Percentiles rank a stretch among this genome's conserved stretches.
Evolutionary conservation across 2,113 vertebrate species (phyloP).

Genomic region (Monarcha castaneiventris): DNA sequence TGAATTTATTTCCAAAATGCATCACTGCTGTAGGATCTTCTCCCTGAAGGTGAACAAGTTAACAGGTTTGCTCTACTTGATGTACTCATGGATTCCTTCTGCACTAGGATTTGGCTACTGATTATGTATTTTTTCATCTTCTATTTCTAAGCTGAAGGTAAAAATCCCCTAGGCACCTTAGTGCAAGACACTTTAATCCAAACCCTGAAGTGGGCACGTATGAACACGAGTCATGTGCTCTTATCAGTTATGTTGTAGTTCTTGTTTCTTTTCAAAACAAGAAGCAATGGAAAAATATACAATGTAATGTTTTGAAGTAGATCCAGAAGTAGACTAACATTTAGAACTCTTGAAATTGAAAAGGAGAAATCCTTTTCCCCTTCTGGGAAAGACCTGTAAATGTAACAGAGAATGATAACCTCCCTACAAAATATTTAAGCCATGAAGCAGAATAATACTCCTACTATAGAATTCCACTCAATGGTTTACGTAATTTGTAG

Average conservation of each 20-base stretch:
- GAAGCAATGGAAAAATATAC: slow-evolving; percentile 14
- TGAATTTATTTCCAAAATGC: slow-evolving; percentile 69
- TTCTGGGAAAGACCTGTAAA: neutral
- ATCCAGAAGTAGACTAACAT: neutral
- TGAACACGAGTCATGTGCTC: neutral
- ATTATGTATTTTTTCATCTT: neutral
- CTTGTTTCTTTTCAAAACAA: slow-evolving; percentile 35
- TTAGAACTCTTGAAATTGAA: neutral
- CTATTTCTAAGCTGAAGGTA: slow-evolving; percentile 37
- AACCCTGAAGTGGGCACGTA: neutral
- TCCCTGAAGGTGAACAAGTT: slow-evolving; percentile 53
- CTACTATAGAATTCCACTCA: neutral
- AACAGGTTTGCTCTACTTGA: slow-evolving; percentile 65
- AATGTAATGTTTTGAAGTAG: slow-evolving; percentile 20
- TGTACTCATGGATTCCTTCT: slow-evolving; percentile 42
- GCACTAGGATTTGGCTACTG: slow-evolving; percentile 31
- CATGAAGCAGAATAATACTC: neutral
- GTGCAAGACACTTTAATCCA: neutral
- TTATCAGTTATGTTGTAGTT: neutral
- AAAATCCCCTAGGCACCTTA: neutral
- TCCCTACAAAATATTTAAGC: slow-evolving; percentile 13
- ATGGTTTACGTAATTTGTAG: neutral
- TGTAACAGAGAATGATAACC: neutral
- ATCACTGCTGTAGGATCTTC: slow-evolving; percentile 33
- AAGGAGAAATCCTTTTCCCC: neutral